These are phyloP conservation scores for western clawed frog (Xenopus tropicalis) DNA, from an alignment of 2,113 vertebrate species.

Conservation along the genomic window DNA sequence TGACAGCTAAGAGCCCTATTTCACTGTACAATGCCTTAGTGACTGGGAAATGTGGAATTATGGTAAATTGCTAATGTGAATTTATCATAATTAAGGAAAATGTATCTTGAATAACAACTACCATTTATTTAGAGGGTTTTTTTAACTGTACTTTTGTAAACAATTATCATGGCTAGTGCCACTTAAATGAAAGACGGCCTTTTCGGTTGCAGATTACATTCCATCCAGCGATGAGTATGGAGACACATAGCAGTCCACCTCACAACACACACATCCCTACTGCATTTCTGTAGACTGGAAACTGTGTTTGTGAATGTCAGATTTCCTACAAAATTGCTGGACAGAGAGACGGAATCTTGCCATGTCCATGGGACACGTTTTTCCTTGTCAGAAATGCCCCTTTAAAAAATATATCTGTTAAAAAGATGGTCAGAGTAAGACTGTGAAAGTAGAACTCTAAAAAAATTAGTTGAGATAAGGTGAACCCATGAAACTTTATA, in stretches of 20 bases:
- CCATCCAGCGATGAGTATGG: too few species aligned
- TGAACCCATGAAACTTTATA: slow-evolving; percentile 27
- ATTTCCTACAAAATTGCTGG: too few species aligned
- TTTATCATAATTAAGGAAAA: slow-evolving; percentile 17
- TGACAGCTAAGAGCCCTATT: slow-evolving; percentile 31
- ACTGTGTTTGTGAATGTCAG: too few species aligned
- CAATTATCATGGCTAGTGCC: too few species aligned
- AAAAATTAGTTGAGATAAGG: slow-evolving; percentile 34
- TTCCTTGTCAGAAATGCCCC: background rate
- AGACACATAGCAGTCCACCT: too few species aligned
- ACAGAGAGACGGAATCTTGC: background rate
- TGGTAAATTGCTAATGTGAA: slow-evolving; percentile 19
- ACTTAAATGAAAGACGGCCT: too few species aligned
- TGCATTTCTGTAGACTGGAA: too few species aligned
- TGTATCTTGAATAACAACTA: background rate
- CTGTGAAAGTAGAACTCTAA: slow-evolving; percentile 16
- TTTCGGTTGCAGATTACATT: too few species aligned
- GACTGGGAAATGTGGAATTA: slow-evolving; percentile 20
- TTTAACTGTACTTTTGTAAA: too few species aligned
- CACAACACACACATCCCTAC: too few species aligned
- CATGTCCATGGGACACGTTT: background rate
- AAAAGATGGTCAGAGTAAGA: slow-evolving; percentile 19
- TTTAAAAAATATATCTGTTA: slow-evolving; percentile 1
- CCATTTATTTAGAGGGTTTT: too few species aligned
- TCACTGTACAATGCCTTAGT: slow-evolving; percentile 25